These are phyloP conservation scores for Cryptoprocta ferox DNA, from an alignment of 2,797 vertebrate genomes.

Conservation along the genomic window DNA sequence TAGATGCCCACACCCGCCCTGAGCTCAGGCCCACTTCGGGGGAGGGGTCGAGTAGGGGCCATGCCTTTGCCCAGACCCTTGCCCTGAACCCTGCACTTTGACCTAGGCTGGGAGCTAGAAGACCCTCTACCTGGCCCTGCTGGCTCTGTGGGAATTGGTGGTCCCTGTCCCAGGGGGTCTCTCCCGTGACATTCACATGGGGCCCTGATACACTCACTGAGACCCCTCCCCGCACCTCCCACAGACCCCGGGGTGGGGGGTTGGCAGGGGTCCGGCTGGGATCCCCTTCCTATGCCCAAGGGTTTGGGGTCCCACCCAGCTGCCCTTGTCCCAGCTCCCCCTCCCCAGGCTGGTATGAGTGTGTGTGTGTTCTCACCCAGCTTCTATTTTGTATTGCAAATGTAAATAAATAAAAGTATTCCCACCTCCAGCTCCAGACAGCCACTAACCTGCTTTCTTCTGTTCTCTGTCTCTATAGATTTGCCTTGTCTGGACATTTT, in stretches of 20 bases:
- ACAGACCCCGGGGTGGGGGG: not conserved
- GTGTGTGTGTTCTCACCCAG: constrained; percentile 46
- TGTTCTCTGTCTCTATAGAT: not conserved
- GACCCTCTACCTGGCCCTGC: not conserved
- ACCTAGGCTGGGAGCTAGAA: not conserved
- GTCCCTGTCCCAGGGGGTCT: not conserved
- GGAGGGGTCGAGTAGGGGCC: not conserved
- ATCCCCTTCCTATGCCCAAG: not conserved
- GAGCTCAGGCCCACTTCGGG: constrained; percentile 51
- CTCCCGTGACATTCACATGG: not conserved
- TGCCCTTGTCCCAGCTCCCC: constrained; percentile 62
- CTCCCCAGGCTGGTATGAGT: constrained; percentile 69
- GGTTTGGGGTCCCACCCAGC: constrained; percentile 52
- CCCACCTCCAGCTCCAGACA: not conserved
- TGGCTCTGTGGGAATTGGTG: not conserved
- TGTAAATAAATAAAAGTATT: constrained; percentile 65
- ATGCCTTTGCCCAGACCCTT: not conserved
- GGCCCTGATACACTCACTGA: not conserved
- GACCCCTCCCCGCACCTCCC: not conserved
- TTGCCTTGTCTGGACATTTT: not conserved
- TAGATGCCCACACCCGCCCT: not conserved
- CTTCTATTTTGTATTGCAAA: constrained; percentile 71
- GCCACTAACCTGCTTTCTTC: not conserved
- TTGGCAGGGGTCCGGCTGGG: not conserved
- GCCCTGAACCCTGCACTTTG: constrained; percentile 44